These are phyloP conservation scores for Nymphalis urticae DNA, from an alignment of 2,888 invertebrate species.

Conservation along the genomic window DNA sequence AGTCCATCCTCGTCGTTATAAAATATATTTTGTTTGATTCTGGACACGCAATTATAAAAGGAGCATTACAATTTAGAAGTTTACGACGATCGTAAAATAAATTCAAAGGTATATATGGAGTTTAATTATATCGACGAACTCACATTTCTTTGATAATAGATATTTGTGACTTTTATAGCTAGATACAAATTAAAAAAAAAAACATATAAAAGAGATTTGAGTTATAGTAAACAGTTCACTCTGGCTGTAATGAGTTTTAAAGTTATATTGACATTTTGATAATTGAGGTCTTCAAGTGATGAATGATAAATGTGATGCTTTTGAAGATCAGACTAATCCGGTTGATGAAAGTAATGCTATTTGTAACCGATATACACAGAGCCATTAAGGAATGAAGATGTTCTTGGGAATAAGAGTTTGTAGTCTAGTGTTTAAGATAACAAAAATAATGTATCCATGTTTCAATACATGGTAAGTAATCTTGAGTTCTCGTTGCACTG, in stretches of 20 bases:
- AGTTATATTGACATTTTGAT: not conserved
- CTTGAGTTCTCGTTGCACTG: no score
- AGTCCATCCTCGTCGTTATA: conserved; percentile 6
- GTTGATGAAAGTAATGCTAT: no score
- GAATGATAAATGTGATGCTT: no score
- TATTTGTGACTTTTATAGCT: conserved; percentile 31
- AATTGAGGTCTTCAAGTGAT: no score
- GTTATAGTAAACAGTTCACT: conserved; percentile 2
- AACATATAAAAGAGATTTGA: not conserved
- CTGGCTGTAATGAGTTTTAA: not conserved
- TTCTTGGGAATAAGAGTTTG: no score
- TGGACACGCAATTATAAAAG: conserved; percentile 24
- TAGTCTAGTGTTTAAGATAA: no score
- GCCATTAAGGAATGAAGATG: no score
- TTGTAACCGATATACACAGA: no score
- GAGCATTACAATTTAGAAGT: conserved; percentile 32
- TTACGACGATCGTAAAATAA: conserved; percentile 39
- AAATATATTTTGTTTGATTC: conserved; percentile 22
- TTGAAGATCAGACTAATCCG: no score
- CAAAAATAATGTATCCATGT: no score
- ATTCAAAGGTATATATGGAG: conserved; percentile 38
- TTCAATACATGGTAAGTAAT: no score
- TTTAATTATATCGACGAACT: conserved; percentile 40
- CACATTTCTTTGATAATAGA: conserved; percentile 32
- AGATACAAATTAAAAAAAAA: not conserved